phyloP scores from a whole-genome alignment of 2,797 vertebrate genomes.

The Psittacula echo region DNA sequence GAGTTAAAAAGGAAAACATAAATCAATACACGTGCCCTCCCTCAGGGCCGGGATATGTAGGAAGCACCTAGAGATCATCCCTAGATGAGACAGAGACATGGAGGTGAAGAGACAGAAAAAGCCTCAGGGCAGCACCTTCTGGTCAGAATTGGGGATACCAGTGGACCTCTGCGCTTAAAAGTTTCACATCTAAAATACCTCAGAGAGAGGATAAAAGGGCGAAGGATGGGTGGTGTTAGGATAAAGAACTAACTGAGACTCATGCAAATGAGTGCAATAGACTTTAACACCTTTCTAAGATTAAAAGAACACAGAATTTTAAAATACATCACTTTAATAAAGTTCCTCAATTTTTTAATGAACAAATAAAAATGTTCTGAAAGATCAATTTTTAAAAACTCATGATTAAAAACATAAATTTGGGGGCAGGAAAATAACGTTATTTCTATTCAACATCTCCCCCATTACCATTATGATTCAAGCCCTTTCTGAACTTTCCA shows the following conservation, averaged over 20 bases:
- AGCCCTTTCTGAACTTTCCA: not conserved
- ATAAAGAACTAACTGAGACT: not conserved
- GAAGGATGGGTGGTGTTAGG: not conserved
- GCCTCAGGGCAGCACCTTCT: not conserved
- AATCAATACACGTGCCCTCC: not conserved
- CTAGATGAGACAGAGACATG: not conserved
- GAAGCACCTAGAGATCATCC: not conserved
- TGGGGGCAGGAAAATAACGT: not conserved
- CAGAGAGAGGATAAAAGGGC: not conserved
- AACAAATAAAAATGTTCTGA: not conserved
- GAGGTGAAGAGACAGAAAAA: not conserved
- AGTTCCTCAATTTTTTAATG: not conserved
- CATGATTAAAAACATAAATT: accelerated
- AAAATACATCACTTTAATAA: accelerated
- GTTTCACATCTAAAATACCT: not conserved
- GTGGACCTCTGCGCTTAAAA: not conserved
- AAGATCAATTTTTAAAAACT: not conserved
- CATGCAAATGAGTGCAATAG: not conserved
- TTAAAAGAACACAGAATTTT: not conserved
- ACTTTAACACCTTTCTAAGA: not conserved
- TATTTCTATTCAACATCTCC: not conserved
- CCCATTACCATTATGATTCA: not conserved
- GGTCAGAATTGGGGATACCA: not conserved
- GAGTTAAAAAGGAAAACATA: not conserved
- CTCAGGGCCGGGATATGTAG: not conserved